Evolutionary conservation across 2,797 vertebrate genomes (phyloP), one percentile per base, ranked within the genome.

Genomic region (Myotis myotis): DNA sequence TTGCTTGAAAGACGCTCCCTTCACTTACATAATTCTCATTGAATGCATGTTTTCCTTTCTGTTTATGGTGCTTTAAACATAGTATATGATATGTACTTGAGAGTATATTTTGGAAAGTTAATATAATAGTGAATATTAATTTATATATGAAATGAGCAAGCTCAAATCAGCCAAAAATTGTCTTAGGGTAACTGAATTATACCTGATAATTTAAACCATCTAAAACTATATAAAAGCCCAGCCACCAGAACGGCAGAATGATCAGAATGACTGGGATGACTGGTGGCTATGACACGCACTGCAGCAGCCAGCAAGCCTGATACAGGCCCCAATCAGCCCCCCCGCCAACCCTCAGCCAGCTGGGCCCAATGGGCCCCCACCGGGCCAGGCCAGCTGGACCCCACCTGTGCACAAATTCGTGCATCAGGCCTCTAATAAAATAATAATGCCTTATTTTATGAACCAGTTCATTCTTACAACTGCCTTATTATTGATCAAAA

Each of bases 391-490:
- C 25, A 60, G 25, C 5, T 12, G 25, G 57, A 60, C 25, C 25
- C 57, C 57, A 60, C 25, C 25, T 60, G 57, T 60, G 57, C 57
- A 60, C 25, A 60, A 30, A 60, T 60, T 28, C 25, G 6, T 60
- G 57, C 57, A 30, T 6, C 25, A 0, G 57, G 57, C 25, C 25
- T 28, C 57, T 60, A 60, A 25, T 60, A 89, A 95, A 95, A 62
- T 33, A 86, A 81, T 95, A 9, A 66, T 76, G 28, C 0, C 83
- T 95, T 93, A 87, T 91, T 19, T 75, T 53, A 12, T 91, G 51
- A 88, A 96, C 95, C 23, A 66, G 20, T 66, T 97, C 86, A 96
- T 87, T 90, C 72, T 66, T 93, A 79, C 38, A 36, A 30, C 3
- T 33, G 38, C 30, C 51, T 81, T 76, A 16, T 87, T 92, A 70